phyloP scores from a whole-genome alignment of 2,888 invertebrate species.

The Nemotelus pantherinus region DNA sequence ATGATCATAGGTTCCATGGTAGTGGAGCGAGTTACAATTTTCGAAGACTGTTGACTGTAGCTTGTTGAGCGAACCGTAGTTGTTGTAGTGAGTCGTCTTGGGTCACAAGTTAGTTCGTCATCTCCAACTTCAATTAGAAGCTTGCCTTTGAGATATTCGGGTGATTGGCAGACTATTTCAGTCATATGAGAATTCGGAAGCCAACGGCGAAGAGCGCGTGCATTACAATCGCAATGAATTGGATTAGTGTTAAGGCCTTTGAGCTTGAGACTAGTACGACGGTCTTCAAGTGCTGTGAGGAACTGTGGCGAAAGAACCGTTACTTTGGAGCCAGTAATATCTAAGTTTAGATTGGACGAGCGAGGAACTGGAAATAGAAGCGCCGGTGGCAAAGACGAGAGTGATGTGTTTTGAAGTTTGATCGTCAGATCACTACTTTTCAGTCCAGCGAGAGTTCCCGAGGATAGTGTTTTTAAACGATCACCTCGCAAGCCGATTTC shows the following conservation, averaged over 20 bases:
- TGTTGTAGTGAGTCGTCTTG: conserved; percentile 68
- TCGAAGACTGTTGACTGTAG: conserved; percentile 62
- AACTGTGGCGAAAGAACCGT: conserved; percentile 81
- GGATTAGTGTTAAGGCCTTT: conserved; percentile 82
- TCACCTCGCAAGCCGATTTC: conserved; percentile 79
- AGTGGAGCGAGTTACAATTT: conserved; percentile 69
- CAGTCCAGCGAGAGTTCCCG: conserved; percentile 84
- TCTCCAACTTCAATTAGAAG: conserved; percentile 80
- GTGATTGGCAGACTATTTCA: conserved; percentile 73
- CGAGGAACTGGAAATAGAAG: conserved; percentile 87
- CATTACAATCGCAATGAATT: conserved; percentile 85
- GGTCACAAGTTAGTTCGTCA: conserved; percentile 83
- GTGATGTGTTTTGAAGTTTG: conserved; percentile 82
- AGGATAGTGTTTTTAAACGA: conserved; percentile 79
- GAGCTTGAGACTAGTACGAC: conserved; percentile 78
- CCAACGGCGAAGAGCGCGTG: conserved; percentile 83
- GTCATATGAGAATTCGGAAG: conserved; percentile 73
- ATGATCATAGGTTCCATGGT: conserved; percentile 87
- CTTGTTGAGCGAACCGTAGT: conserved; percentile 56
- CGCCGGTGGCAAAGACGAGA: conserved; percentile 81
- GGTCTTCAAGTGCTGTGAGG: conserved; percentile 82
- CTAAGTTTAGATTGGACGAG: conserved; percentile 81
- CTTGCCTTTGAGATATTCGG: conserved; percentile 75
- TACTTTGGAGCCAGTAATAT: conserved; percentile 81
- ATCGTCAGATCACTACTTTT: conserved; percentile 77